Evolutionary conservation across 1,140 invertebrate species (phyloP).

Genomic region (Laupala kohalensis): DNA sequence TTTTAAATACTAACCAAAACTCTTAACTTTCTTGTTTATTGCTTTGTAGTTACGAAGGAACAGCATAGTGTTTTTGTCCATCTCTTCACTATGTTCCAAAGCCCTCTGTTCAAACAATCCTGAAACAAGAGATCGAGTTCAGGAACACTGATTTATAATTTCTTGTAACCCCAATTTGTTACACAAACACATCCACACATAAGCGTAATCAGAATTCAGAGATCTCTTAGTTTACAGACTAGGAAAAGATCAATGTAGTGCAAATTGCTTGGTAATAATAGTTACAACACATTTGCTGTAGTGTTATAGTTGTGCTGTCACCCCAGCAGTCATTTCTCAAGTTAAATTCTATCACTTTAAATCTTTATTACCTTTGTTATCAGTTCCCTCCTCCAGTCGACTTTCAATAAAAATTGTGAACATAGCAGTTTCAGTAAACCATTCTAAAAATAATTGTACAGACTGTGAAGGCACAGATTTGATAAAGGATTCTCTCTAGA

Average conservation of each 20-base stretch:
- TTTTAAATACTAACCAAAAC: slow-evolving; percentile 3
- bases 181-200: not conserved
- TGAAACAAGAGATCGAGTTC: slow-evolving; percentile 14
- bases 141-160: not conserved
- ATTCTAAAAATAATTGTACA: slow-evolving; percentile 46
- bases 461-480: slow-evolving; percentile 7
- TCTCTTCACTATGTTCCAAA: slow-evolving; percentile 22
- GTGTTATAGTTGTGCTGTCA: too few species aligned
- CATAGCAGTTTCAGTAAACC: slow-evolving; percentile 75
- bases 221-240: not conserved
- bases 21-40: slow-evolving; percentile 21
- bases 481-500: slow-evolving; percentile 25
- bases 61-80: slow-evolving; percentile 13
- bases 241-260: not conserved
- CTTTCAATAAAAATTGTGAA: slow-evolving; percentile 40
- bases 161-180: not conserved
- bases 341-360: too few species aligned
- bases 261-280: not conserved
- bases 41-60: slow-evolving; percentile 16
- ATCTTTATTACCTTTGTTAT: slow-evolving; percentile 11
- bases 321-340: too few species aligned
- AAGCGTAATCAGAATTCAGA: not conserved
- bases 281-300: not conserved
- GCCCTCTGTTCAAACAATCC: slow-evolving; percentile 26
- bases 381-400: slow-evolving; percentile 16